These are phyloP conservation scores for Varroa destructor DNA, from an alignment of 1,140 invertebrate genomes.

Conservation along the genomic window DNA sequence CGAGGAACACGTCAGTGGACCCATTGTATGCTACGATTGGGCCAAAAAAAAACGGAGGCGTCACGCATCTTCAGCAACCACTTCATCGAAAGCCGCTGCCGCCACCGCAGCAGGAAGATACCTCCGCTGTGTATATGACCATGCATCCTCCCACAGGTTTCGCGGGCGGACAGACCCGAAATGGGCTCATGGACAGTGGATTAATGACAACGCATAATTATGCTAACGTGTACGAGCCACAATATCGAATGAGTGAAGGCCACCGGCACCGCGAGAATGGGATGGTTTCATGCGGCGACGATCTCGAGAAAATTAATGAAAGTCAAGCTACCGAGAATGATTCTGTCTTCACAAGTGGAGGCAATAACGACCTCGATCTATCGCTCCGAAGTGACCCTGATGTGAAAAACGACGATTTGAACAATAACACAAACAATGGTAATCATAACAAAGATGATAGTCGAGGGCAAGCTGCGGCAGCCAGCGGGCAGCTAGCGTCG, in stretches of 20 bases:
- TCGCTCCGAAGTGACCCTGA: no score
- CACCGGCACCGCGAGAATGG: conserved; percentile 14
- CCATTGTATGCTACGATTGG: conserved; percentile 17
- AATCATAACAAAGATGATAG: background rate
- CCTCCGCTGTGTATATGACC: no score
- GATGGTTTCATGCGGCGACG: conserved; percentile 12
- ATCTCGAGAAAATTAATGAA: conserved; percentile 24
- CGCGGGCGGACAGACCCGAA: background rate
- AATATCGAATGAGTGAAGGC: conserved; percentile 25
- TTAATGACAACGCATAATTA: conserved; percentile 25
- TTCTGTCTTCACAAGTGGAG: conserved; percentile 16
- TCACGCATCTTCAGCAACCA: background rate
- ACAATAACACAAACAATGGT: conserved; percentile 4
- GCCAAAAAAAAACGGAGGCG: background rate
- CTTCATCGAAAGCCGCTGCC: no score
- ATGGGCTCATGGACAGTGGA: background rate
- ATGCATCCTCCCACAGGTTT: no score
- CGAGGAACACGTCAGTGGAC: background rate
- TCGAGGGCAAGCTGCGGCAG: background rate
- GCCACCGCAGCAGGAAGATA: no score
- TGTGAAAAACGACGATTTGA: background rate
- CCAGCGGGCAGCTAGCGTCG: no score
- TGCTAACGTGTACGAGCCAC: conserved; percentile 19
- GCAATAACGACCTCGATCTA: conserved; percentile 16
- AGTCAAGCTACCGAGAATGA: conserved; percentile 19